Conservation (phyloP, 2,113 vertebrate species). For the Euleptes europaea region DNA sequence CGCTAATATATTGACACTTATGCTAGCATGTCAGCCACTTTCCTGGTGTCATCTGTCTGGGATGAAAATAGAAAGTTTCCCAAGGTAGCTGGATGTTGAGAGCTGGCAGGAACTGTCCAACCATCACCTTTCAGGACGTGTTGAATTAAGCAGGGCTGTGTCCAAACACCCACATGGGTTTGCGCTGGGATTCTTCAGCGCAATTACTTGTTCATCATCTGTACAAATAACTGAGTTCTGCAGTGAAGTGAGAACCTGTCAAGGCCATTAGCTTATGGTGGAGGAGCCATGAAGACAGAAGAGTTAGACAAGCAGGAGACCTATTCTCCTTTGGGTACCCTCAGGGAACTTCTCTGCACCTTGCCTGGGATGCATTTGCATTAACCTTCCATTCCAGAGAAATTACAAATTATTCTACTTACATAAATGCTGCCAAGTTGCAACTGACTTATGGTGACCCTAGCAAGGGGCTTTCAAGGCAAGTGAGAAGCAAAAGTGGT, state of each 20-base stretch:
- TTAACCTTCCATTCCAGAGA: neutral
- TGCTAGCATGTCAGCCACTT: neutral
- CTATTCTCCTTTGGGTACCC: neutral
- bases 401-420: neutral
- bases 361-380: neutral
- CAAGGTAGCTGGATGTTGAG: fast-evolving
- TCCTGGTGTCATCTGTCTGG: fast-evolving
- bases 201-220: fast-evolving
- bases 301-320: neutral
- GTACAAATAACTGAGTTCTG: fast-evolving
- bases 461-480: no score
- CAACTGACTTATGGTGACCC: no score
- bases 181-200: neutral
- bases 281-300: neutral
- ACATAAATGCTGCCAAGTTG: no score
- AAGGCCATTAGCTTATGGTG: neutral
- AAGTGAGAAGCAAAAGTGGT: no score
- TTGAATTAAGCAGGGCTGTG: neutral
- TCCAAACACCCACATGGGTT: fast-evolving
- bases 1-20: neutral
- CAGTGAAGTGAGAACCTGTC: fast-evolving
- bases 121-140: neutral
- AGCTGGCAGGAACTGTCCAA: neutral
- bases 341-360: neutral
- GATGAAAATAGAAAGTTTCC: fast-evolving